phyloP scores from a whole-genome alignment of 2,113 vertebrate genomes.

The Mesocricetus auratus region DNA sequence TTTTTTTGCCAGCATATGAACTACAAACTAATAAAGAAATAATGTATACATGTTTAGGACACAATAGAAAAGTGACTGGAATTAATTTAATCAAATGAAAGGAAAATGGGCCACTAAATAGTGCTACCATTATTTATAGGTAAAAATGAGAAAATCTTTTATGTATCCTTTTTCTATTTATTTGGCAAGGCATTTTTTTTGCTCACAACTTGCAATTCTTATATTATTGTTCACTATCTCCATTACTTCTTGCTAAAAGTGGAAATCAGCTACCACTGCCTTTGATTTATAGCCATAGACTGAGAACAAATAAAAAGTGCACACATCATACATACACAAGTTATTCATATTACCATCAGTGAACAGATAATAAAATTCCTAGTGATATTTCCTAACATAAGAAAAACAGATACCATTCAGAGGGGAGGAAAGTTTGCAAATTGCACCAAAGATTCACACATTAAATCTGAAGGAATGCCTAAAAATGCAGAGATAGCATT shows the following conservation, averaged over 20 bases:
- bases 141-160: background rate
- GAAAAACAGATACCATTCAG: constrained; percentile 67
- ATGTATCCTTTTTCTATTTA: background rate
- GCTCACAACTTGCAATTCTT: background rate
- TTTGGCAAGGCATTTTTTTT: background rate
- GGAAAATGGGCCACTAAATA: background rate
- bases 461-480: background rate
- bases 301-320: constrained; percentile 30
- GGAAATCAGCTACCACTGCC: constrained; percentile 59
- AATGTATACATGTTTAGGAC: background rate
- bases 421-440: constrained; percentile 64
- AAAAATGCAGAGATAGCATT: constrained; percentile 40
- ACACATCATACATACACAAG: constrained; percentile 64
- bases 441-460: constrained; percentile 55
- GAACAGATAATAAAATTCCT: constrained; percentile 71
- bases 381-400: constrained; percentile 67
- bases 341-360: constrained; percentile 72
- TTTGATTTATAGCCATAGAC: constrained; percentile 49
- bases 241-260: constrained; percentile 46
- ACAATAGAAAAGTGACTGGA: background rate
- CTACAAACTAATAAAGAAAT: background rate
- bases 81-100: constrained; percentile 1
- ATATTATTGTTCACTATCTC: background rate
- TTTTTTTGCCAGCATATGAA: background rate
- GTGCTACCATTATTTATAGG: background rate